Evolutionary conservation across 2,797 vertebrate species (phyloP), one percentile per base, ranked within the genome.

Genomic region (Coilia nasus): DNA sequence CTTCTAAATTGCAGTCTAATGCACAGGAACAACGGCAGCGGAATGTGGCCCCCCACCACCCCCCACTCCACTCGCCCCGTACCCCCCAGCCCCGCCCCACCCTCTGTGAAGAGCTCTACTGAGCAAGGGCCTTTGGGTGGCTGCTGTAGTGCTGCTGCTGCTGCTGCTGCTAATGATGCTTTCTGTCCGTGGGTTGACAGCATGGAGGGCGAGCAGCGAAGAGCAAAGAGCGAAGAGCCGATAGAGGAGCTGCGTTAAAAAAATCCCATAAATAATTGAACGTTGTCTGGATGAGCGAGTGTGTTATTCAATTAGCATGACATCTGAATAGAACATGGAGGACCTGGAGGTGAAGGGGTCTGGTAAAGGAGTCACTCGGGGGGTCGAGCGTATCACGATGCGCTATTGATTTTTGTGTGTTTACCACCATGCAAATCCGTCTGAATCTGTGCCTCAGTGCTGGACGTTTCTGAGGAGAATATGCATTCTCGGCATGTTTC

Each of bases 1-100:
- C 82, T 86, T 94, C 89, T 92, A 95, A 96, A 95, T 93, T 94
- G 93, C 91, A 88, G 89, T 92, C 92, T 93, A 95, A 94, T 93
- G 89, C 91, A 92, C 87, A 91, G 87, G 87, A 89, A 93, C 91
- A 93, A 92, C 89, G 92, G 88, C 28, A 19, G 3, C 56, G 23
- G 83, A 87, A 87, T 88, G 86, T 7, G 1, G 2, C 50, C 50
- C 50, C 50, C 50, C 50, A 3, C 50, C 50, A 54, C 50, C 50
- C 14, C 50, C 14, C 1, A 3, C 50, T 3, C 50, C 9, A 54
- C 50, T 7, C 2, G 2, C 50, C 2, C 14, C 50, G n/a, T n/a
- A 54, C 50, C 50, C 3, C 9, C 50, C 50, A 54, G 10, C 46
- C 46, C 46, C 46, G n/a, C 50, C 50, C 50, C 7, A 54, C 50